Conservation (phyloP, 2,113 vertebrate species). For the Eonycteris spelaea region DNA sequence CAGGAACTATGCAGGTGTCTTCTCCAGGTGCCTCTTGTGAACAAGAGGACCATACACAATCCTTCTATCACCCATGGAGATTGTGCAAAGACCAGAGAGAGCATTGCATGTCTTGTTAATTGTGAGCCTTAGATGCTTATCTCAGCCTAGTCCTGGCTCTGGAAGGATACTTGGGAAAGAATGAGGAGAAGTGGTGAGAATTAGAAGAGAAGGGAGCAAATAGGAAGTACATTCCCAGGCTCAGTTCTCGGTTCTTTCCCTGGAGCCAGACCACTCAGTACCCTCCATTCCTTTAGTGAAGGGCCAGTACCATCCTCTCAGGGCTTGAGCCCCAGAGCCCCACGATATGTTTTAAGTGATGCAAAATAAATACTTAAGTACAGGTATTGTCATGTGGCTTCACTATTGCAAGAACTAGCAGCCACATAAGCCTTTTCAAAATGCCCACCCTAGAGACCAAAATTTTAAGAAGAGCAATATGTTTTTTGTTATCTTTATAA, state of each 20-base stretch:
- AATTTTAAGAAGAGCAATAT: neutral
- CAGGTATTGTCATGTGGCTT: neutral
- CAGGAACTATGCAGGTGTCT: neutral
- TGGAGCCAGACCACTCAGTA: neutral
- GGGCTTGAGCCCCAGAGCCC: neutral
- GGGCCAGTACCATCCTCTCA: neutral
- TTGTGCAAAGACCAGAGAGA: neutral
- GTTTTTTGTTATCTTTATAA: neutral
- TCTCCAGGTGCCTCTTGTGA: neutral
- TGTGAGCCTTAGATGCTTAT: neutral
- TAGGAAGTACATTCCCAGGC: neutral
- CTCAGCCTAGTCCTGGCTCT: neutral
- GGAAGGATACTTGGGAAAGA: neutral
- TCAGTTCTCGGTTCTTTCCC: neutral
- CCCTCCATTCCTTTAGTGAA: neutral
- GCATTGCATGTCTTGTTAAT: neutral
- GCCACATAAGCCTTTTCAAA: neutral
- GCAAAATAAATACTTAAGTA: neutral
- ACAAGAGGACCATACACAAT: neutral
- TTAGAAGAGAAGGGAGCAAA: neutral
- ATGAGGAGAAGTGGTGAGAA: neutral
- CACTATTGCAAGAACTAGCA: neutral
- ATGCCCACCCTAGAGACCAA: neutral
- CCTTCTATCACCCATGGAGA: fast-evolving
- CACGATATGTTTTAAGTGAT: neutral